Base-by-base conservation (phyloP, 2,888 invertebrate species). In the Caenorhabditis wallacei region DNA sequence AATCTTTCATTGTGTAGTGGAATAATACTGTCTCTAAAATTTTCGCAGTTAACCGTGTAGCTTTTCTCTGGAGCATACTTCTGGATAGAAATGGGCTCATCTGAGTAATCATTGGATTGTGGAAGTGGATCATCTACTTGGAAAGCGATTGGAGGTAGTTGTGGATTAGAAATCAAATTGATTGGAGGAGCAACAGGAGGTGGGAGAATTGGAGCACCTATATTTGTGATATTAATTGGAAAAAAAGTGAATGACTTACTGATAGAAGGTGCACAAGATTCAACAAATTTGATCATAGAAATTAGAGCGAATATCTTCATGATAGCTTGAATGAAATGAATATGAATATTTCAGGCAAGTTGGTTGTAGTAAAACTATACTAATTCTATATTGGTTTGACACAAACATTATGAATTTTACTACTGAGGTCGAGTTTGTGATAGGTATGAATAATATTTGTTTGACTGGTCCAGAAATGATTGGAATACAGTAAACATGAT, bases 21-120 rank as follows among this genome's bases (percentile, higher is more conserved):
- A 2, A 80, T 18, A 1, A 80, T 70, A 18, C 57, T 80, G 26
- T 84, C 80, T 63, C 84, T 84, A 68, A 51, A 79, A 40, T 40
- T 40, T 40, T 10, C 10, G 13, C 13, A 40, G 16, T 16, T 40
- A 40, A 13, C 10, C 22, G 46, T 26, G n/a, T 16, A 26, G 13
- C 18, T 26, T 64, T 26, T 2, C 13, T 13, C 16, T 43, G 13
- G 16, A 43, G 11, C 64, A 22, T 10, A 80, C 80, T 75, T 80
- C 24, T 80, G 80, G n/a, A 80, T 24, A 3, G 61, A 26, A 2
- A 74, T 37, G 0, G 63, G 56, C 11, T 69, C 74, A 51, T 80
- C 80, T 13, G 30, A 20, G 46, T 80, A 80, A 54, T 80, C 80
- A 48, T 30, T 51, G 20, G 43, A 18, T 16, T 59, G 76, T 7